These are phyloP conservation scores for Turdus rufiventris DNA, from an alignment of 2,113 vertebrate genomes.

Conservation along the genomic window DNA sequence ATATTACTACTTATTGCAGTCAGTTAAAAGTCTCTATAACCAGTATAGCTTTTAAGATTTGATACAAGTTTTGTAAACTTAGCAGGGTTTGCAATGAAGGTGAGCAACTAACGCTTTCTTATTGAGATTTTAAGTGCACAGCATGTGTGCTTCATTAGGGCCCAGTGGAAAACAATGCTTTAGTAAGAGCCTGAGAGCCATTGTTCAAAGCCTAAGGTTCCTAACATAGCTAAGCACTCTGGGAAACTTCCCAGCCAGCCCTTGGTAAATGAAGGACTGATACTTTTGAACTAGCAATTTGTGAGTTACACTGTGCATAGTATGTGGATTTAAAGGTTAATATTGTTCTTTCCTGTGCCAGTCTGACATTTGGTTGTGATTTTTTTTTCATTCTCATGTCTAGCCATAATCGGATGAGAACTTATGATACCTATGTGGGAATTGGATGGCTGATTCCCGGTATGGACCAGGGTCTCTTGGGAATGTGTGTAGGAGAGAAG, in stretches of 20 bases:
- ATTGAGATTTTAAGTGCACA: not conserved
- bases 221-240: not conserved
- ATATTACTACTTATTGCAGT: not conserved
- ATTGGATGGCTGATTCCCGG: slow-evolving; percentile 98
- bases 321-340: not conserved
- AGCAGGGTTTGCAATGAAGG: not conserved
- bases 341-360: not conserved
- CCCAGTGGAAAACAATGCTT: not conserved
- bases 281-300: not conserved
- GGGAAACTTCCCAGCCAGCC: not conserved
- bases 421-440: slow-evolving; percentile 95
- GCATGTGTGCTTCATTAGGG: not conserved
- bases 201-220: not conserved
- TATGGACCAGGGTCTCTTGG: slow-evolving; percentile 95
- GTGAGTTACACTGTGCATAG: not conserved
- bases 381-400: not conserved
- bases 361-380: not conserved
- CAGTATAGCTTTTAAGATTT: not conserved
- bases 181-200: not conserved
- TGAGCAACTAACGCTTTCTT: not conserved
- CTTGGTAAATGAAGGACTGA: not conserved
- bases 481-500: slow-evolving; percentile 94
- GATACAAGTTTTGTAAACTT: not conserved
- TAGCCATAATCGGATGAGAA: slow-evolving; percentile 94
- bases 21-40: not conserved